Percentiles rank a stretch among this genome's conserved stretches.
These are phyloP conservation scores for Gnatocerus cornutus DNA, from an alignment of 2,888 invertebrate genomes.

Conservation along the genomic window DNA sequence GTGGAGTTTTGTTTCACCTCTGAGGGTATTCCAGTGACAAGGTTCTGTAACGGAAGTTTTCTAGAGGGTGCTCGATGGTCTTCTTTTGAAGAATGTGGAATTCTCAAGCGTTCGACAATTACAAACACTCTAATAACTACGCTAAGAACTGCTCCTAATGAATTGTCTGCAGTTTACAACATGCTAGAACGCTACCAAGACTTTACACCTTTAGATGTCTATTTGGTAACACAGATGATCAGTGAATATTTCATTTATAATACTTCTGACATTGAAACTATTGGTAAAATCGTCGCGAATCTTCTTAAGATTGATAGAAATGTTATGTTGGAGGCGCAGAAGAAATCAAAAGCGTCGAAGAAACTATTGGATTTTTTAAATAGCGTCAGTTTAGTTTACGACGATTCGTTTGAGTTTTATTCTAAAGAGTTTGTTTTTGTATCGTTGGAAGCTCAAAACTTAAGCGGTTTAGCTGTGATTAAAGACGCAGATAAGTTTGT, in stretches of 20 bases:
- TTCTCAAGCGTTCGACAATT: conserved; percentile 22
- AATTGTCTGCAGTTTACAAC: conserved; percentile 13
- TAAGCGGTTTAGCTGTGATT: conserved; percentile 10
- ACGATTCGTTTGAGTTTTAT: not conserved
- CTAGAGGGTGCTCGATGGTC: conserved; percentile 75
- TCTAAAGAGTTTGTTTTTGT: not conserved
- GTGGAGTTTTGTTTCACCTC: conserved; percentile 71
- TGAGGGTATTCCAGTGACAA: conserved; percentile 74
- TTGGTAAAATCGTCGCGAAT: conserved; percentile 1
- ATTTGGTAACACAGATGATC: conserved; percentile 1
- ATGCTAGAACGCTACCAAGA: conserved; percentile 36
- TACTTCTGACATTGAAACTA: not conserved
- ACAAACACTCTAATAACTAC: not conserved
- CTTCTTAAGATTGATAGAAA: conserved; percentile 6
- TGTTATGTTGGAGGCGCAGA: not conserved
- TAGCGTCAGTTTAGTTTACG: not conserved
- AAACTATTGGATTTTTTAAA: not conserved
- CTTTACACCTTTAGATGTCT: conserved; percentile 23
- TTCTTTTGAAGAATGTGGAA: conserved; percentile 58
- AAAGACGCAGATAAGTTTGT: not conserved
- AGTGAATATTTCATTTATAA: not conserved
- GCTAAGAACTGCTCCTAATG: not conserved
- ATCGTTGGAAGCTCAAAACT: not conserved
- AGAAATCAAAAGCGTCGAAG: conserved; percentile 5
- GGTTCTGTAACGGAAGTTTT: conserved; percentile 75